Conservation (phyloP, 1,140 invertebrate genomes). For the Lordiphosa stackelbergi region DNA sequence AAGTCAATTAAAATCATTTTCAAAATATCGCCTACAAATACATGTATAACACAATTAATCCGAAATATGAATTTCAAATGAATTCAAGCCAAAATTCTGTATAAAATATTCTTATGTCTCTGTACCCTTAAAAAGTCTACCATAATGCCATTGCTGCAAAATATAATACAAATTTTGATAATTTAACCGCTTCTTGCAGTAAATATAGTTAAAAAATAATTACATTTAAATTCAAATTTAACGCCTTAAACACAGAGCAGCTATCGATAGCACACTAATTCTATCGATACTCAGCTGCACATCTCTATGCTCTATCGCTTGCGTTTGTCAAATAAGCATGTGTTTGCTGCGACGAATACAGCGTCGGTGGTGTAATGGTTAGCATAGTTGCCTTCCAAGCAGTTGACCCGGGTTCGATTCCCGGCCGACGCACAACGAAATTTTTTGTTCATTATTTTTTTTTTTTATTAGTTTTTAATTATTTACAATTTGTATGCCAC, state of each 20-base stretch:
- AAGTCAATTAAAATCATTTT: no score
- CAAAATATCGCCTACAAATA: no score
- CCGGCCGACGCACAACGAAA: slow-evolving; percentile 86
- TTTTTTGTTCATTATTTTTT: slow-evolving; percentile 33
- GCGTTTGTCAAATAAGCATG: neutral
- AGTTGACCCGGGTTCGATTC: slow-evolving; percentile 97
- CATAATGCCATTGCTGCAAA: no score
- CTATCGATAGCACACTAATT: neutral
- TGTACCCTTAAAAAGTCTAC: no score
- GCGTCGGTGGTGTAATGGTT: slow-evolving; percentile 85
- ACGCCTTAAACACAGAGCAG: neutral
- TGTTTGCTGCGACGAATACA: neutral
- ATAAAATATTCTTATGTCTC: no score
- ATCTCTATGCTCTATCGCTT: no score
- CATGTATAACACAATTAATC: no score
- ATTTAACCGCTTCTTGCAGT: no score
- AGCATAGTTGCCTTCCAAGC: slow-evolving; percentile 91
- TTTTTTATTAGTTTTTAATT: slow-evolving; percentile 1
- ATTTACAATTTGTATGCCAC: slow-evolving; percentile 40
- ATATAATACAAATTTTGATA: no score
- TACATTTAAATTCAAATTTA: slow-evolving; percentile 4
- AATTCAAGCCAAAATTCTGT: no score
- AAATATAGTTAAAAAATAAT: no score
- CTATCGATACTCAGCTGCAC: neutral
- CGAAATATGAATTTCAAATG: no score